Evolutionary conservation across 2,888 invertebrate species (phyloP).

Genomic region (Drosophila fulvimacula): DNA sequence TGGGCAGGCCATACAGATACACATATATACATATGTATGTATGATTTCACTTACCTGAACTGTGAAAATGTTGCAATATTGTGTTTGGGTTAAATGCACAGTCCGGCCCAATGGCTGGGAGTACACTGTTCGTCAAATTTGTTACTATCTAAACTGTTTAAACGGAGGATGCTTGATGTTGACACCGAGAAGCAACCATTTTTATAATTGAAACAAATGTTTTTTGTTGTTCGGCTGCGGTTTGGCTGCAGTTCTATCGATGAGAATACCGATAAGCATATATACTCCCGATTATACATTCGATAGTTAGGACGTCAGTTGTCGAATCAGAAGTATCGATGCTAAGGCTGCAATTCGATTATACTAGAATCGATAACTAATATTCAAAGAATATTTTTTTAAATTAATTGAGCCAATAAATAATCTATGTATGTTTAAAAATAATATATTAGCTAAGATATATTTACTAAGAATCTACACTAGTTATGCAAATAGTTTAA

Average conservation of each 20-base stretch:
- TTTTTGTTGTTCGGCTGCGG: slow-evolving; percentile 71
- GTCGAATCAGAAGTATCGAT: slow-evolving; percentile 33
- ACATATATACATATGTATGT: slow-evolving; percentile 31
- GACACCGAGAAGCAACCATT: slow-evolving; percentile 52
- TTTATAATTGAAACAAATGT: slow-evolving; percentile 65
- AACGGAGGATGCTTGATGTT: slow-evolving; percentile 28
- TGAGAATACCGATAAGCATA: slow-evolving; percentile 28
- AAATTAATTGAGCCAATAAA: neutral
- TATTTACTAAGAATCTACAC: rapidly evolving
- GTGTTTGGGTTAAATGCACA: slow-evolving; percentile 43
- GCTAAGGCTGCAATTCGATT: slow-evolving; percentile 36
- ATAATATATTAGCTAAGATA: neutral
- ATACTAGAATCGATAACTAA: neutral
- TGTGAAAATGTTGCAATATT: slow-evolving; percentile 72
- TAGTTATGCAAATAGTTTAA: neutral
- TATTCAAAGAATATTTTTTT: neutral
- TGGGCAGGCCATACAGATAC: slow-evolving; percentile 17
- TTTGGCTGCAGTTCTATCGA: slow-evolving; percentile 57
- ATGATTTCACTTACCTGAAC: slow-evolving; percentile 65
- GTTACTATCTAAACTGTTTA: slow-evolving; percentile 43
- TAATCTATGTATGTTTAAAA: neutral
- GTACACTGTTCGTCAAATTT: slow-evolving; percentile 31
- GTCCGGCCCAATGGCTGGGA: slow-evolving; percentile 32
- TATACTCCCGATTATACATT: slow-evolving; percentile 19
- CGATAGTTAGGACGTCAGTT: slow-evolving; percentile 15